Evolutionary conservation across 1,140 invertebrate species (phyloP), one percentile per base, ranked within the genome.

Genomic region (Megalonaias nervosa): DNA sequence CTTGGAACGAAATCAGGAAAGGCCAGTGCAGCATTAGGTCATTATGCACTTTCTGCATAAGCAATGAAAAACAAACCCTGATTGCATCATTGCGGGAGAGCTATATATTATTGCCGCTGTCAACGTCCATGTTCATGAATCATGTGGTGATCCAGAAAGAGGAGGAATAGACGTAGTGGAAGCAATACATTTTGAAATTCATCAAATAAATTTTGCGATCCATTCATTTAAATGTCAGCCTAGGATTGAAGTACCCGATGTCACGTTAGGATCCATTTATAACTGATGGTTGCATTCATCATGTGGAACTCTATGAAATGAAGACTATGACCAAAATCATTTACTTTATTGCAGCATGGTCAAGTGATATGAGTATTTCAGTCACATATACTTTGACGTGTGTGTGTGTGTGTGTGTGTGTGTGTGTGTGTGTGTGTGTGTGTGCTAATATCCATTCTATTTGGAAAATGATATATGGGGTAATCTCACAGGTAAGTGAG

Each of bases 211-310:
- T 31, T 31, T 31, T 31, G 26, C 26, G 26, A 31, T 31, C 4
- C 26, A 31, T 31, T 31, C 1, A 3, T 65, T 70, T 31, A 73
- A 67, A 62, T 31, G 26, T 19, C 67, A 61, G 16, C 66, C 31
- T 3, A 15, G 16, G 26, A 31, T 31, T 31, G 26, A 31, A 31
- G 4, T 66, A n/a, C 2, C 62, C 12, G 57, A 23, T 15, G 66
- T 59, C 0, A 73, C 72, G 31, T 68, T 78, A 3, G 76, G 76
- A n/a, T n/a, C 73, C 19, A 73, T 31, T 78, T 19, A 73, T 78
- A 17, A 69, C 73, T 21, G 76, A 78, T 58, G 73, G 76, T 14
- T 78, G 76, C 55, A 78, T 73, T 68, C 70, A 78, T 48, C 76
- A 70, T 6, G 70, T 62, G 21, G 61, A 73, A 6, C 68, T 78